A percentile compares a stretch with the other conserved stretches of the same genome.
phyloP scores from a whole-genome alignment of 2,113 vertebrate genomes.

The Burhinus bistriatus region DNA sequence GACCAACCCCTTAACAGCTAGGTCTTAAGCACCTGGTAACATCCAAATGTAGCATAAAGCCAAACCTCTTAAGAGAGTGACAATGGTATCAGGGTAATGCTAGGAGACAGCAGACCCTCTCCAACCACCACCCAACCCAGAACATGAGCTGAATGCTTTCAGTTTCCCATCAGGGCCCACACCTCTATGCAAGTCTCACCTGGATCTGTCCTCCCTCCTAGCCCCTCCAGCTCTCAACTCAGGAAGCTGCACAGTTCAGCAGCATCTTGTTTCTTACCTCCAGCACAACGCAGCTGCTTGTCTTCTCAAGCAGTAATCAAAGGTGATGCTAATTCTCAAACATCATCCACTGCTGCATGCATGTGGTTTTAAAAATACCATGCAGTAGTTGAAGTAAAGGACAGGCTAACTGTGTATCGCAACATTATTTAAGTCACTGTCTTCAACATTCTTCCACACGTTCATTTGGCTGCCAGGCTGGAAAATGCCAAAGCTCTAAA shows the following conservation, averaged over 20 bases:
- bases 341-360: not conserved
- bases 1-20: not conserved
- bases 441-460: not conserved
- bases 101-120: not conserved
- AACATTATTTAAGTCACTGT: not conserved
- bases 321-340: not conserved
- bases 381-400: not conserved
- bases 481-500: not conserved
- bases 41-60: not conserved
- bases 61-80: not conserved
- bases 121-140: not conserved
- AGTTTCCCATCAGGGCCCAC: not conserved
- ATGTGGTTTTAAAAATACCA: not conserved
- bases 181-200: not conserved
- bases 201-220: not conserved
- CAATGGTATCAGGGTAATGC: not conserved
- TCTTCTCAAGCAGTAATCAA: not conserved
- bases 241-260: not conserved
- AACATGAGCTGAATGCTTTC: not conserved
- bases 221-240: not conserved
- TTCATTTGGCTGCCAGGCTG: not conserved
- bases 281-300: not conserved
- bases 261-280: not conserved
- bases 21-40: not conserved
- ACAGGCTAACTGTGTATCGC: not conserved